Conservation (phyloP, 1,140 invertebrate species). For the Nilaparvata lugens region DNA sequence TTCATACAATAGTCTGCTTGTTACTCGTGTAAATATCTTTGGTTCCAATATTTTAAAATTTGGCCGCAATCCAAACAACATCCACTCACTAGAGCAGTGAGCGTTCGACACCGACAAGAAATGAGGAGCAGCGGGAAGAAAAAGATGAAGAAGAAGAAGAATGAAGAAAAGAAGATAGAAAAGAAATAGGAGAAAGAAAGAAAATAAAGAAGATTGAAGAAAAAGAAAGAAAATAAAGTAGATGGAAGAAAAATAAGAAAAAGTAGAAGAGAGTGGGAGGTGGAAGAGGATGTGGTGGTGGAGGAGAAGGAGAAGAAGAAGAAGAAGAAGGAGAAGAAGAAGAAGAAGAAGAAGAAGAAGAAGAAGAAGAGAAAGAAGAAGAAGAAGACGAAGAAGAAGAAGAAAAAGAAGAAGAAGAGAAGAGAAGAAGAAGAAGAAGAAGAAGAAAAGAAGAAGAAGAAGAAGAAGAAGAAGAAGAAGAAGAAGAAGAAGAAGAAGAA, state of each 20-base stretch:
- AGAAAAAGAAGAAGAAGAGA: background rate
- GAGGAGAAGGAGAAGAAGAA: background rate
- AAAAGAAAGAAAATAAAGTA: background rate
- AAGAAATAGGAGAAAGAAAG: background rate
- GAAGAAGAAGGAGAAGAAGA: background rate
- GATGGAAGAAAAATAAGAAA: too few relatives aligned
- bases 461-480: background rate
- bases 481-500: conserved; percentile 2
- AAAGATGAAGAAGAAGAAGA: background rate
- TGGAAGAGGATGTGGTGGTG: background rate
- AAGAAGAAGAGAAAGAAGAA: background rate
- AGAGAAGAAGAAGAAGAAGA: background rate
- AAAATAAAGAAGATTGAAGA: background rate
- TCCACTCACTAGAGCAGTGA: too few relatives aligned
- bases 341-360: background rate
- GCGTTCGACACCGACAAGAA: too few relatives aligned
- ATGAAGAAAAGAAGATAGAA: background rate
- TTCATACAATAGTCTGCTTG: too few relatives aligned
- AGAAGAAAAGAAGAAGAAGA: background rate
- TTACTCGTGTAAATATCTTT: too few relatives aligned
- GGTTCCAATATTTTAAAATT: too few relatives aligned
- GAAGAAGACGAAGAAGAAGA: background rate
- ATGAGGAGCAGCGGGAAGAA: background rate
- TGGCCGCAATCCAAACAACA: too few relatives aligned
- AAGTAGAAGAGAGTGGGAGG: background rate